A percentile compares a stretch with the other conserved stretches of the same genome.
These are phyloP conservation scores for Ophioderma brevispina DNA, from an alignment of 35 echinoderm and acorn worm genomes.

Conservation along the genomic window DNA sequence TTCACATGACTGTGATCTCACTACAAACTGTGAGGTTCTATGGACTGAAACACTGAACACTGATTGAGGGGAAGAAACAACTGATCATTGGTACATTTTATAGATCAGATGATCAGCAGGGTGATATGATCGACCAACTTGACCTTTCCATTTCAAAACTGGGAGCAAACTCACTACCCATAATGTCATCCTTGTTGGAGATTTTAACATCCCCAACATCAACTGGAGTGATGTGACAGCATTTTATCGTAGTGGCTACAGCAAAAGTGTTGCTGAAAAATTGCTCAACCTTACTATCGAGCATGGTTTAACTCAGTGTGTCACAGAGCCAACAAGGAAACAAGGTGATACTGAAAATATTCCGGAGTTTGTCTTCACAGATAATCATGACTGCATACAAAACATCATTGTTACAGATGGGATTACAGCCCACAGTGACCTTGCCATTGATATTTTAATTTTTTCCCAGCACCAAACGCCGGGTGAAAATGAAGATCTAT, in stretches of 20 bases:
- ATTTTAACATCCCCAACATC: neutral
- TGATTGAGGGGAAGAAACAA: neutral
- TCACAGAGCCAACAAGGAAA: neutral
- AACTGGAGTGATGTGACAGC: conserved; percentile 8
- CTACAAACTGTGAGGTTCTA: too few relatives aligned
- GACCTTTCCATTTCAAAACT: neutral
- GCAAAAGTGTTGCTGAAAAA: neutral
- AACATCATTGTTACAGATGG: neutral
- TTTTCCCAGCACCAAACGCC: neutral
- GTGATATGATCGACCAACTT: too few relatives aligned
- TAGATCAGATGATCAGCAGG: too few relatives aligned
- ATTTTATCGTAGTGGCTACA: too few relatives aligned
- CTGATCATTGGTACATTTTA: neutral
- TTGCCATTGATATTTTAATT: neutral
- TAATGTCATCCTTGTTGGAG: neutral
- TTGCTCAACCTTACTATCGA: neutral
- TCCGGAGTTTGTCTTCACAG: too few relatives aligned
- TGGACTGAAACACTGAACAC: neutral
- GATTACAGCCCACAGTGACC: neutral
- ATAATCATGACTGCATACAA: conserved; percentile 11
- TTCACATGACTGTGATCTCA: too few relatives aligned
- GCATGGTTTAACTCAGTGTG: conserved; percentile 1
- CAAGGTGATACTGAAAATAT: too few relatives aligned
- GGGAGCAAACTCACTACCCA: too few relatives aligned
- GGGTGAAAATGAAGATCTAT: neutral